phyloP scores from a whole-genome alignment of 2,888 invertebrate genomes.

The Troilus luridus region DNA sequence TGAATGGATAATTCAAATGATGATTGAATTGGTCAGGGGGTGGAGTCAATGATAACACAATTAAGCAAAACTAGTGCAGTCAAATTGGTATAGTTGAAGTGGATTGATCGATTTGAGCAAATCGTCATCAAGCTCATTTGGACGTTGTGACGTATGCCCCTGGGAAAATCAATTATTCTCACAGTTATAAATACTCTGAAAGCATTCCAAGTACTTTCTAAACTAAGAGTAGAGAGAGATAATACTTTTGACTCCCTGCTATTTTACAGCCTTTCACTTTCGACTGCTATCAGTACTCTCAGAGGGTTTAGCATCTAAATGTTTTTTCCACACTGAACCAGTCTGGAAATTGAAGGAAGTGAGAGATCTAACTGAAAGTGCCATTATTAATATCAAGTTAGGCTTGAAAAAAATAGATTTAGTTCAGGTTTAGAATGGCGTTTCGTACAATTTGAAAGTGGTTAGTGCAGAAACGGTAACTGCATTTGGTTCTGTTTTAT shows the following conservation, averaged over 20 bases:
- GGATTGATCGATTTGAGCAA: too few species aligned
- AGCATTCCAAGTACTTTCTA: neutral
- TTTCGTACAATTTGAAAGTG: neutral
- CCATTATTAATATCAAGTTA: neutral
- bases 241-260: neutral
- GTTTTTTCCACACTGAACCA: neutral
- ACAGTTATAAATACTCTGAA: too few species aligned
- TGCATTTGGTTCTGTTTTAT: neutral
- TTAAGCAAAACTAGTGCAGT: too few species aligned
- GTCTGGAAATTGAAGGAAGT: neutral
- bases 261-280: neutral
- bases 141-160: too few species aligned
- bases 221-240: neutral
- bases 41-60: too few species aligned
- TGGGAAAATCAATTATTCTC: too few species aligned
- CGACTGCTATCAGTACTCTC: neutral
- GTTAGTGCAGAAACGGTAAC: neutral
- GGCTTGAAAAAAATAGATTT: neutral
- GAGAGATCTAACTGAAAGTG: neutral
- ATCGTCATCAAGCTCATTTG: too few species aligned
- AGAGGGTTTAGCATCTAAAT: neutral
- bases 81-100: too few species aligned
- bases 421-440: neutral
- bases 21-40: too few species aligned
- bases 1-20: too few species aligned